Evolutionary conservation across 2,888 invertebrate genomes (phyloP).

Genomic region (Drosophila siamana): DNA sequence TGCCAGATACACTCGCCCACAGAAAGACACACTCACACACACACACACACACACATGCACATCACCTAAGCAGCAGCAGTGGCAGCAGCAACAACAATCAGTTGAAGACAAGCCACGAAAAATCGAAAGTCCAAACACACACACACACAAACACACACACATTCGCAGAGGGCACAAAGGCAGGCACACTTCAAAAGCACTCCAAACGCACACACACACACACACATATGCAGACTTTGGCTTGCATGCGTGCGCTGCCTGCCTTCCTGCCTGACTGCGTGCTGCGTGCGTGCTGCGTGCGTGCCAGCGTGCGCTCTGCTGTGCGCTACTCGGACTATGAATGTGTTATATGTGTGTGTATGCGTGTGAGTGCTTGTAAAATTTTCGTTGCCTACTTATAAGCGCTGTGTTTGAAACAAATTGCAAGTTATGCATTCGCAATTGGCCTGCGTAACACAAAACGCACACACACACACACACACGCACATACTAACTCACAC

Average conservation of each 20-base stretch:
- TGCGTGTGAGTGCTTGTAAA: constrained; percentile 30
- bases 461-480: constrained; percentile 13
- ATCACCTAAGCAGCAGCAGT: constrained; percentile 41
- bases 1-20: constrained; percentile 53
- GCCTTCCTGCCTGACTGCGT: background rate
- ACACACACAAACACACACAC: constrained; percentile 53
- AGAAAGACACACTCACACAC: constrained; percentile 3
- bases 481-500: constrained; percentile 48
- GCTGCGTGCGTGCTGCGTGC: constrained; percentile 9
- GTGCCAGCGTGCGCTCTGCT: background rate
- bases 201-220: constrained; percentile 39
- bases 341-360: background rate
- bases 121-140: constrained; percentile 72
- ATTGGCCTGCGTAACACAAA: constrained; percentile 60
- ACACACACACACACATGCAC: constrained; percentile 15
- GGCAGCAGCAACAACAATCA: constrained; percentile 44
- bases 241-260: constrained; percentile 13
- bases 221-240: constrained; percentile 13
- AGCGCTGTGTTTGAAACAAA: constrained; percentile 58
- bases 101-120: constrained; percentile 69
- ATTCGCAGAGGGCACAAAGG: constrained; percentile 18
- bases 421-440: constrained; percentile 57
- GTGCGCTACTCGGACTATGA: no score
- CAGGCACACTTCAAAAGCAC: constrained; percentile 40
- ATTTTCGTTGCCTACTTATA: constrained; percentile 73